phyloP scores from a whole-genome alignment of 2,113 vertebrate species.

The Dasyurus viverrinus region DNA sequence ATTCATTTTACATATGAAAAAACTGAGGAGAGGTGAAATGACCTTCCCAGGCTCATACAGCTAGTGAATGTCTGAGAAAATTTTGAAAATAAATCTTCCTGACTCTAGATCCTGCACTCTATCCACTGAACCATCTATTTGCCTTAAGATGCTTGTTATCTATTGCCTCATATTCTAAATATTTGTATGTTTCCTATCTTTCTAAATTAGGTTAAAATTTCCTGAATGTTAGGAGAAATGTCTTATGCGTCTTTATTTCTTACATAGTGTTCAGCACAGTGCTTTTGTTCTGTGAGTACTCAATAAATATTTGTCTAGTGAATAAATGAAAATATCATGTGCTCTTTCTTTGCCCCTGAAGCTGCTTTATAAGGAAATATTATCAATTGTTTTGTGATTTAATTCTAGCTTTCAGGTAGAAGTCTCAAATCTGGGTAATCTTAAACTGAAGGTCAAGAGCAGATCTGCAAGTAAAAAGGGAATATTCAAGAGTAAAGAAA shows the following conservation, averaged over 20 bases:
- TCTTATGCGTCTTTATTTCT: not conserved
- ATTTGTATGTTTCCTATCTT: conserved; percentile 22
- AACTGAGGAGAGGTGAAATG: not conserved
- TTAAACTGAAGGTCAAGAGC: not conserved
- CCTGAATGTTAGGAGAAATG: not conserved
- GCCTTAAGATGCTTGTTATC: not conserved
- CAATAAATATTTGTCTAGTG: conserved; percentile 11
- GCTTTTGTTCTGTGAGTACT: not conserved
- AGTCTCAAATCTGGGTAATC: conserved; percentile 12
- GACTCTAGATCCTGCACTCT: not conserved
- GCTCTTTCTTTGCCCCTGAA: not conserved
- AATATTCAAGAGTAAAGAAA: not conserved
- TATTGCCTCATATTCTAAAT: conserved; percentile 4
- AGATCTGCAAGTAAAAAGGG: not conserved
- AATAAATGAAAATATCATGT: conserved; percentile 36
- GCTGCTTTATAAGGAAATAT: conserved; percentile 4
- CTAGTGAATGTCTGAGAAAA: not conserved
- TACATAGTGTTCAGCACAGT: not conserved
- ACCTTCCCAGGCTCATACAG: not conserved
- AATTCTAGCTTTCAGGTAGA: conserved; percentile 10
- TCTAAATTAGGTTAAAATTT: not conserved
- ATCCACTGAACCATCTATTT: not conserved
- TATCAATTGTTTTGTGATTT: conserved; percentile 7
- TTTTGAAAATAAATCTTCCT: not conserved
- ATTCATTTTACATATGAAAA: not conserved